Evolutionary conservation across 2,797 vertebrate genomes (phyloP).

Genomic region (Sylvilagus floridanus): DNA sequence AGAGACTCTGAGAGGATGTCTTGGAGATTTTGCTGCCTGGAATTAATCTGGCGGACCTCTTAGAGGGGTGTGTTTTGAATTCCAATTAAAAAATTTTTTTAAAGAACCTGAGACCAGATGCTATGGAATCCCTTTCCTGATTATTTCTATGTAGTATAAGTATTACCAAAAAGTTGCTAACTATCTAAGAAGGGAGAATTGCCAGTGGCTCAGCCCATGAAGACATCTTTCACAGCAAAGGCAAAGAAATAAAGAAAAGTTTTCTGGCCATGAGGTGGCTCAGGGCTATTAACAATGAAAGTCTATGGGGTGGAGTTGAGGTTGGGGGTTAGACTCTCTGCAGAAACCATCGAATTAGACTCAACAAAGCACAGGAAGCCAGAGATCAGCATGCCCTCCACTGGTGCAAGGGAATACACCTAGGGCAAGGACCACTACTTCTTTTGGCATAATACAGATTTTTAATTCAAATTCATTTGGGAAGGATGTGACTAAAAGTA

Average conservation of each 20-base stretch:
- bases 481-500: not conserved
- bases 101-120: constrained; percentile 22
- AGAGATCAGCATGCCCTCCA: not conserved
- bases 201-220: not conserved
- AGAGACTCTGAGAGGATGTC: not conserved
- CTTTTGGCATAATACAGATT: not conserved
- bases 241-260: constrained; percentile 47
- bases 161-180: not conserved
- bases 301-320: not conserved
- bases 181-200: not conserved
- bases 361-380: not conserved
- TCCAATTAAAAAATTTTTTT: constrained; percentile 34
- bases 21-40: not conserved
- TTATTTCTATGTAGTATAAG: constrained; percentile 26
- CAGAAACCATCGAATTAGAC: constrained; percentile 8
- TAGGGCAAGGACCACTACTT: not conserved
- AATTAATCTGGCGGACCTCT: constrained; percentile 60
- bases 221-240: constrained; percentile 1
- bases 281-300: constrained; percentile 2
- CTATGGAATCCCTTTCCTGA: constrained; percentile 31
- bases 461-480: not conserved
- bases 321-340: not conserved
- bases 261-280: constrained; percentile 45
- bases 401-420: not conserved
- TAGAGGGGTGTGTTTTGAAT: constrained; percentile 62